Conservation (phyloP, 2,113 vertebrate species). For the Rostratula benghalensis region DNA sequence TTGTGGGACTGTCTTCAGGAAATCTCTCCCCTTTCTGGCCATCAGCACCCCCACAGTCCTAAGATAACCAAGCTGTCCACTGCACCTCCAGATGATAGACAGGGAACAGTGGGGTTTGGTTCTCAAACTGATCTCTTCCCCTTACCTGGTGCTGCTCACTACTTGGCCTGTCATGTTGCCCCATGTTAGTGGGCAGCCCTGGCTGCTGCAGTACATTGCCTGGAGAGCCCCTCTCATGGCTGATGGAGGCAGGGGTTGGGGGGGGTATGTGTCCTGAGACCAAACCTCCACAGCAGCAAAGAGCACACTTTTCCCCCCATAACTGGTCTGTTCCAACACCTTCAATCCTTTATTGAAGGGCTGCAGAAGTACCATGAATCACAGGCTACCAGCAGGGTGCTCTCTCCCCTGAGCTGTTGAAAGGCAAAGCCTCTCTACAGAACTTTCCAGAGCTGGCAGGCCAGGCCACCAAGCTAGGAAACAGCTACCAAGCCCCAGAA, state of each 20-base stretch:
- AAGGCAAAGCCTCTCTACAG: too few relatives aligned
- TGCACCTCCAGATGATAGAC: too few relatives aligned
- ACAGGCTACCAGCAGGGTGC: too few relatives aligned
- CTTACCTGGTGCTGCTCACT: background rate
- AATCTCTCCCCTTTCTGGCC: background rate
- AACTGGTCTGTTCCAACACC: background rate
- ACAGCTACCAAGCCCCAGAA: fast-evolving
- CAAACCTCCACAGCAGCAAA: background rate
- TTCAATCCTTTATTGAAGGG: background rate
- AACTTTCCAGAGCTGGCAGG: background rate
- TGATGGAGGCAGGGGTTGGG: too few relatives aligned
- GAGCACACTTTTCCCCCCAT: background rate
- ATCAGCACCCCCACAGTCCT: background rate
- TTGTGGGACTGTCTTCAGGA: background rate
- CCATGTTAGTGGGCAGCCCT: background rate
- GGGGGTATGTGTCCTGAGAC: fast-evolving
- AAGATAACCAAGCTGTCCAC: fast-evolving
- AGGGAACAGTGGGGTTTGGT: background rate
- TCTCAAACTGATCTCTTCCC: background rate
- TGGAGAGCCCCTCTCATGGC: fast-evolving
- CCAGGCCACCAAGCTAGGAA: too few relatives aligned
- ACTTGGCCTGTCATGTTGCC: fast-evolving
- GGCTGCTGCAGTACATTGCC: fast-evolving
- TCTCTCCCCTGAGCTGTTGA: background rate
- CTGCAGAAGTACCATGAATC: background rate